Base-by-base conservation (phyloP, 2,797 vertebrate species). In the Pangasius macronema region DNA sequence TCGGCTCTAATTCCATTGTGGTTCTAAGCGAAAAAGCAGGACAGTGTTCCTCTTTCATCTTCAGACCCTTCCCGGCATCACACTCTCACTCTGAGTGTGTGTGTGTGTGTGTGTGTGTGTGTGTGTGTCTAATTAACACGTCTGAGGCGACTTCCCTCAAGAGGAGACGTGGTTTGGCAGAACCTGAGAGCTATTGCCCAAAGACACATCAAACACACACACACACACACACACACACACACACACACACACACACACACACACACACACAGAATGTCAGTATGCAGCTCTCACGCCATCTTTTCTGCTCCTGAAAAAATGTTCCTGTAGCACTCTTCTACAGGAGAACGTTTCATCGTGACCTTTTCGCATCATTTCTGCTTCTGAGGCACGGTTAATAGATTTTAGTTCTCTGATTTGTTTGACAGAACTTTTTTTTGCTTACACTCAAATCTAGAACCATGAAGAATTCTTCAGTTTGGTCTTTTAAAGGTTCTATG, bases 61-160 rank as follows among this genome's bases (percentile, higher is more conserved):
- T 49, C 46, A 16, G 33, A 77, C 46, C 57, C 76, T 91, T 90
- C 89, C 89, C 73, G 87, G 88, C 63, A 88, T 88, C 84, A 88
- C 53, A 18, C 59, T 67, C 79, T 76, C 13, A 46, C 57, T 81
- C n/a, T 53, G 80, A 75, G 79, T 77, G 55, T 86, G 70, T 63
- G 61, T 36, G 83, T 67, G 75, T 75, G 61, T 86, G 84, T 70
- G 83, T 67, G 79, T 88, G 85, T 86, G 75, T 88, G 51, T 63
- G 85, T 61, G 75, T 75, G 87, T 85, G 30, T 86, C 89, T 84
- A 90, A 91, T 93, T 93, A 93, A 91, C 89, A 93, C 84, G 86
- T 94, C 91, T 91, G 88, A 91, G 59, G 85, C 39, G 86, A 91
- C 86, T 89, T 90, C 73, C 83, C 85, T 88, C 73, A 77, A 80